Base-by-base conservation (phyloP, 2,797 vertebrate species). In the Hippocampus kuda region DNA sequence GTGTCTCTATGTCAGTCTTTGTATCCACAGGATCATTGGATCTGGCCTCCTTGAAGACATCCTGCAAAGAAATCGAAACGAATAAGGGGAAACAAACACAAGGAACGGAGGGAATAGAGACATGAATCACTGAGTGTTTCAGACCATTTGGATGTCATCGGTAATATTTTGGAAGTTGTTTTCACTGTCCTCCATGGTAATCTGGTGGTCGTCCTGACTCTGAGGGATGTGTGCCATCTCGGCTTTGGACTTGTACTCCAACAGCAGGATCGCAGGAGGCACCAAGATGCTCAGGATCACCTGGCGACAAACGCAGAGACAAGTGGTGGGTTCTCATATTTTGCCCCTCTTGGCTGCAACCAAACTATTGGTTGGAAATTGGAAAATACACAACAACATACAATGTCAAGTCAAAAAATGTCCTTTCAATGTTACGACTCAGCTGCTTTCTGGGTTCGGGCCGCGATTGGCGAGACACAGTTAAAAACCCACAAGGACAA, bases 171-270 rank as follows among this genome's bases (percentile, higher is more conserved):
- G 94, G 81, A 97, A 95, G 88, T 94, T 96, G 88, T 95, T 93
- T 67, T 99, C 96, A 15, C 97, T 98, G 80, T 99, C 97, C 84
- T 99, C 97, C 95, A 98, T 98, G 67, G 95, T 92, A 91, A 98
- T 98, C 79, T 99, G 96, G 87, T 98, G 97, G 51, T 96, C 96
- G 69, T 99, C 96, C 81, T 98, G 95, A 80, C 94, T 97, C 82
- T 99, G 97, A 69, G 97, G 97, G 82, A 99, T 98, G 76, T 99
- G 97, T 59, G 97, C 97, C 97, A 99, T 99, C 90, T 99, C 97
- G 15, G 97, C 97, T 80, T 98, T 99, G 48, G 94, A 97, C 86
- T 99, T 99, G 84, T 97, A 99, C 87, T 99, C 97, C 90, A 99
- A 78, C 83, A 99, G 90, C 42, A 99, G 89, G 81, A 98, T 99